These are phyloP conservation scores for Pachyuromys duprasi DNA, from an alignment of 2,797 vertebrate species.

Conservation along the genomic window DNA sequence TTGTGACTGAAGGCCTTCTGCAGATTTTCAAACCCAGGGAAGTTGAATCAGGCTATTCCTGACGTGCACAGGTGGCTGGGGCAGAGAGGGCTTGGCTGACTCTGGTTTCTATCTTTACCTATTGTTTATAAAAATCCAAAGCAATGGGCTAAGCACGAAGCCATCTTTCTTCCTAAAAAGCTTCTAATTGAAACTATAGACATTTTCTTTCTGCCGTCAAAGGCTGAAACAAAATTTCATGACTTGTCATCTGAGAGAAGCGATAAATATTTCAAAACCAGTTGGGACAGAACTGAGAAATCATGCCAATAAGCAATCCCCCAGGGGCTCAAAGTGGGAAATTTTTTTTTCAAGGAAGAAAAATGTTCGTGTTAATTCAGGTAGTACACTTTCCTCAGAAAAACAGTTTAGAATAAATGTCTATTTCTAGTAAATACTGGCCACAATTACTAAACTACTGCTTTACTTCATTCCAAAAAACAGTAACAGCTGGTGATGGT, in stretches of 20 bases:
- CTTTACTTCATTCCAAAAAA: conserved; percentile 11
- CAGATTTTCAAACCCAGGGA: background rate
- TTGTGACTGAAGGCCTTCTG: conserved; percentile 40
- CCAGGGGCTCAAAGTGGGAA: conserved; percentile 52
- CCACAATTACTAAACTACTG: background rate
- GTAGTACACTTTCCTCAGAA: conserved; percentile 37
- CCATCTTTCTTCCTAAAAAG: conserved; percentile 25
- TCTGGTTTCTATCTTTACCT: conserved; percentile 50
- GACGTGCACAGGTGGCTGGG: conserved; percentile 22
- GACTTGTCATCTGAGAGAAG: conserved; percentile 68
- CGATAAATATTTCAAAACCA: conserved; percentile 70
- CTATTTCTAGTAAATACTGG: conserved; percentile 53
- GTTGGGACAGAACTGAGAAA: conserved; percentile 71
- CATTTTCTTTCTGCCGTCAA: conserved; percentile 58
- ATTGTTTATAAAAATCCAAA: conserved; percentile 67
- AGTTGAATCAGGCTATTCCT: conserved; percentile 14
- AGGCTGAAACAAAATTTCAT: conserved; percentile 60
- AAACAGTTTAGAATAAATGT: conserved; percentile 47
- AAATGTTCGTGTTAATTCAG: conserved; percentile 52
- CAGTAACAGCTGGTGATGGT: background rate
- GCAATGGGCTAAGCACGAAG: conserved; percentile 19
- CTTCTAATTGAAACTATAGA: conserved; percentile 33
- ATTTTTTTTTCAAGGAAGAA: conserved; percentile 37
- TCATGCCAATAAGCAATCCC: conserved; percentile 64
- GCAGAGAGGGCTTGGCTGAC: background rate